Conservation (phyloP, 2,113 vertebrate species). For the Tragelaphus imberbis region DNA sequence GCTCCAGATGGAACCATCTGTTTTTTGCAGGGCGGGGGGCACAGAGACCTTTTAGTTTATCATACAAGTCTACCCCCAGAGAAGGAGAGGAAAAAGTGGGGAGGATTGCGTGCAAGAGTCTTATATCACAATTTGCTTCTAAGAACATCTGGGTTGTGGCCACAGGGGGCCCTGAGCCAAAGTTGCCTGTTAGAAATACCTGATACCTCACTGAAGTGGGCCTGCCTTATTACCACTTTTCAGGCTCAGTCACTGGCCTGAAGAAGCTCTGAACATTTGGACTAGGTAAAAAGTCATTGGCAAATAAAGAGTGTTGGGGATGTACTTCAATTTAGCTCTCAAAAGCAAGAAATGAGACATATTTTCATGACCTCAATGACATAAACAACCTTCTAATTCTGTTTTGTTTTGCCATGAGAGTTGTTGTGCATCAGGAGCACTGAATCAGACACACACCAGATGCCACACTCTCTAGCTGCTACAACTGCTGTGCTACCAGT, state of each 20-base stretch:
- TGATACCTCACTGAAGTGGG: not conserved
- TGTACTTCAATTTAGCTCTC: not conserved
- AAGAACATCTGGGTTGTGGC: not conserved
- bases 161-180: not conserved
- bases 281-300: not conserved
- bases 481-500: not conserved
- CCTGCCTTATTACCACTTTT: not conserved
- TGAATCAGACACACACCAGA: rapidly evolving
- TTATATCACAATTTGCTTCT: too few relatives aligned
- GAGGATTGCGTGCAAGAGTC: not conserved
- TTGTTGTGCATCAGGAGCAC: not conserved
- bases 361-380: not conserved
- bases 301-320: not conserved
- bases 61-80: not conserved
- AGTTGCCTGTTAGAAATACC: too few relatives aligned
- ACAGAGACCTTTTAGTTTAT: not conserved
- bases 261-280: not conserved
- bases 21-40: not conserved
- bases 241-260: not conserved
- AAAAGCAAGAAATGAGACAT: not conserved
- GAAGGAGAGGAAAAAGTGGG: not conserved
- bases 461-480: rapidly evolving
- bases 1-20: not conserved
- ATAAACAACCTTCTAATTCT: not conserved
- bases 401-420: not conserved